Conservation (phyloP, 1,140 invertebrate genomes). For the Drosophila bipectinata region DNA sequence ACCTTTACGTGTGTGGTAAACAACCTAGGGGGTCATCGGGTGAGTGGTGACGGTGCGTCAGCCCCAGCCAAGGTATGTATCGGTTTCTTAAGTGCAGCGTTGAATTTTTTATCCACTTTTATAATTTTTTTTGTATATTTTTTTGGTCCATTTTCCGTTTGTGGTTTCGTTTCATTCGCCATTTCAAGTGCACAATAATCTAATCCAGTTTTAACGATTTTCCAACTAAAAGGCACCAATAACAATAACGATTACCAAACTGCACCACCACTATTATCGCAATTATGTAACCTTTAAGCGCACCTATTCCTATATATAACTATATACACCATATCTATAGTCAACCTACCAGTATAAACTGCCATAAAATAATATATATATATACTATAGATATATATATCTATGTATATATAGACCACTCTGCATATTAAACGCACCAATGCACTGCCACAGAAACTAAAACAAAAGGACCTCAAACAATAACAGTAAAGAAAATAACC, state of each 20-base stretch:
- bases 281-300: slow-evolving; percentile 58
- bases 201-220: slow-evolving; percentile 48
- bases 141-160: background rate
- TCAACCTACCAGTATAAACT: slow-evolving; percentile 43
- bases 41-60: slow-evolving; percentile 91
- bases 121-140: background rate
- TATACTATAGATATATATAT: slow-evolving; percentile 23
- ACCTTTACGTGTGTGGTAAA: slow-evolving; percentile 95
- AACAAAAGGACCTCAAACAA: slow-evolving; percentile 35
- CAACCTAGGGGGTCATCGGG: slow-evolving; percentile 95
- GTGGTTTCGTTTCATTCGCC: slow-evolving; percentile 30
- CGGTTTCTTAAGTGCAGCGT: slow-evolving; percentile 83
- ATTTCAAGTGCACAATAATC: slow-evolving; percentile 63
- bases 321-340: slow-evolving; percentile 15
- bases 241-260: slow-evolving; percentile 39
- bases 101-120: slow-evolving; percentile 17
- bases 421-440: slow-evolving; percentile 74
- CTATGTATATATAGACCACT: slow-evolving; percentile 56
- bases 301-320: slow-evolving; percentile 33
- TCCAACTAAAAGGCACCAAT: slow-evolving; percentile 45
- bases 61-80: slow-evolving; percentile 90
- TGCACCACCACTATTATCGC: slow-evolving; percentile 55
- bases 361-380: slow-evolving; percentile 43
- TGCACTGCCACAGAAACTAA: slow-evolving; percentile 43
- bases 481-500: slow-evolving; percentile 29